Percentiles rank a stretch among this genome's conserved stretches.
These are phyloP conservation scores for Oxyruncus cristatus DNA, from an alignment of 2,113 vertebrate genomes.

Conservation along the genomic window DNA sequence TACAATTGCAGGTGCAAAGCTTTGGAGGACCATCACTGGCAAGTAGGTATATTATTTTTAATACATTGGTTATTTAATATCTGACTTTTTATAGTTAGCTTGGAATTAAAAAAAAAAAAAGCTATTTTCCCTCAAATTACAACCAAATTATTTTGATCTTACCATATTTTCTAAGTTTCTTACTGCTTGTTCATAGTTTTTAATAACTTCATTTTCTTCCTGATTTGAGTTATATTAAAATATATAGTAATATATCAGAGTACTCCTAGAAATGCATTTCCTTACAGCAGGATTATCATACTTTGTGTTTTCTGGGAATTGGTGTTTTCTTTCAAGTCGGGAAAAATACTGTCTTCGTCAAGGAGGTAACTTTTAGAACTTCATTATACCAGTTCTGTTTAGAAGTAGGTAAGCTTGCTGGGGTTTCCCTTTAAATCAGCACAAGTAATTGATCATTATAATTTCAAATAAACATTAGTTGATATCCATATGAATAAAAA, in stretches of 20 bases:
- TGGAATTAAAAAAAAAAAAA: not conserved
- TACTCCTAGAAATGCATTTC: not conserved
- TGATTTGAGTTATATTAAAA: not conserved
- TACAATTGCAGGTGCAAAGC: conserved; percentile 73
- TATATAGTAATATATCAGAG: not conserved
- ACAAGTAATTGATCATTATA: not conserved
- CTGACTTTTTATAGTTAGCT: not conserved
- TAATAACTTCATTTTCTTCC: not conserved
- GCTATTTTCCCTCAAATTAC: not conserved
- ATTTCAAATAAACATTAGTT: not conserved
- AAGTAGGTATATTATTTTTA: conserved; percentile 78
- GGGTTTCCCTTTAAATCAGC: not conserved
- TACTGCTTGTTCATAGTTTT: not conserved
- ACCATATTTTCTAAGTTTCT: not conserved
- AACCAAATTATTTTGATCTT: not conserved
- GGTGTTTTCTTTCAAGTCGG: not conserved
- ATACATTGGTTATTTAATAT: not conserved
- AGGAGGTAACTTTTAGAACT: not conserved
- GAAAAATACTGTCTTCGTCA: not conserved
- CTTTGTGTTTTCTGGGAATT: not conserved
- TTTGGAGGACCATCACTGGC: conserved; percentile 83
- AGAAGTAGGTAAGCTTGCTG: not conserved
- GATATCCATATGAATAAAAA: not conserved
- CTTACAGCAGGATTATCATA: not conserved
- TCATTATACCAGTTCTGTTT: not conserved